These are phyloP conservation scores for Anas acuta DNA, from an alignment of 2,797 vertebrate species.

Conservation along the genomic window DNA sequence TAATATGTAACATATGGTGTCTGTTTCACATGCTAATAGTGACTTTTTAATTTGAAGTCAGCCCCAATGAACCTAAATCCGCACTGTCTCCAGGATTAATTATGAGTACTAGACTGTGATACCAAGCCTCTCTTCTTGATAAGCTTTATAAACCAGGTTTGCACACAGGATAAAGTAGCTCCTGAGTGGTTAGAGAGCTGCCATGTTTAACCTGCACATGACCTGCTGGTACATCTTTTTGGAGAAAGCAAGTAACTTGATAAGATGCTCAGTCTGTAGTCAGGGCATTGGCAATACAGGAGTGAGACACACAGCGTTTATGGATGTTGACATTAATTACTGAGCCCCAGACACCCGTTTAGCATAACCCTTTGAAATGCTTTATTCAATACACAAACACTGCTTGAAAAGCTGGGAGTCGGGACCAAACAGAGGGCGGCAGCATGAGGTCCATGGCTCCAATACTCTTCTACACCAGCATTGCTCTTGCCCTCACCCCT, in stretches of 20 bases:
- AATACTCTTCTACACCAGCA: neutral
- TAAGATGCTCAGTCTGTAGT: neutral
- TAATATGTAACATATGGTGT: constrained; percentile 76
- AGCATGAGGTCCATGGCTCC: fast-evolving
- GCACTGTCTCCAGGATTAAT: constrained; percentile 80
- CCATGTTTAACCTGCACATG: neutral
- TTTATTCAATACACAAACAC: neutral
- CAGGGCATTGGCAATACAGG: neutral
- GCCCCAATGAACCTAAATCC: constrained; percentile 80
- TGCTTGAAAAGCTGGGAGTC: neutral
- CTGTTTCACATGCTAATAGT: constrained; percentile 78
- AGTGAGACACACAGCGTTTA: neutral
- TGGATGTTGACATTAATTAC: neutral
- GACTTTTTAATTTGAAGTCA: constrained; percentile 83
- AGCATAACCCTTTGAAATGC: neutral
- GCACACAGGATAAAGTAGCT: constrained; percentile 73
- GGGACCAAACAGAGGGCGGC: fast-evolving
- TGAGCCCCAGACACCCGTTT: neutral
- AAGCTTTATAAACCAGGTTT: constrained; percentile 78
- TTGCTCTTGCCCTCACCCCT: neutral
- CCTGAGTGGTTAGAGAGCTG: constrained; percentile 62
- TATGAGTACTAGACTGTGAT: constrained; percentile 77
- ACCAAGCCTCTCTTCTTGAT: constrained; percentile 77
- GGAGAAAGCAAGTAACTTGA: neutral
- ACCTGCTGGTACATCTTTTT: neutral